Base-by-base conservation (phyloP, 1,140 invertebrate species). In the Leptonema lineaticorne region DNA sequence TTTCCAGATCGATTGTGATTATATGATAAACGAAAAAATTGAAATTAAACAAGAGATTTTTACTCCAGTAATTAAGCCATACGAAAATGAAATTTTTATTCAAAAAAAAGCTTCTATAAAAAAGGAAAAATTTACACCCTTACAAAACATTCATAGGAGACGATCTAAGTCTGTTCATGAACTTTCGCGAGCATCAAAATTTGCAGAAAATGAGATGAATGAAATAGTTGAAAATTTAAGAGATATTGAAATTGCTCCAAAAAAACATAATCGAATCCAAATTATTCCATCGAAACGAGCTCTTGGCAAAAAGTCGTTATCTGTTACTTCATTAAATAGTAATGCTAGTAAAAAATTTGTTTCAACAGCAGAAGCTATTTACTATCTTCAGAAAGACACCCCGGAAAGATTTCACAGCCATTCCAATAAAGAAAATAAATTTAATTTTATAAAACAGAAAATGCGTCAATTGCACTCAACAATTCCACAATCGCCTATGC, bases 351-450 rank as follows among this genome's bases (percentile, higher is more conserved):
- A 14, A 7, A 74, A 79, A 4, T 82, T 78, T 65, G 59, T 82
- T 1, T 79, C 79, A 27, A 65, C 81, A 48, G 81, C 82, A 6
- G 81, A 83, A 60, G 79, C 78, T 0, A 74, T 82, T 11, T 75
- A 74, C 0, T 79, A 78, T 30, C 78, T 79, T n/a, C 79, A 83
- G 28, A 75, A 67, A 16, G 74, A 72, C 2, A 83, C 81, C 1
- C 82, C 82, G 0, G 73, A 80, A 45, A 74, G 81, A 58, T 83
- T 82, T 37, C 77, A 74, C 28, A 74, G 76, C 0, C 68, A 60
- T 18, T 74, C 58, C 8, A 67, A 29, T 0, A 79, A 78, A 63
- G 27, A 68, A 7, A 76, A 75, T 4, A 16, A 2, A 45, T 14
- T 14, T n/a, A n/a, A 27, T 33, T 1, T 22, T 76, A 5, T 63